Percentiles rank a stretch among this genome's conserved stretches.
These are phyloP conservation scores for Microctenopoma lineatum DNA, from an alignment of 2,797 vertebrate genomes.

Conservation along the genomic window DNA sequence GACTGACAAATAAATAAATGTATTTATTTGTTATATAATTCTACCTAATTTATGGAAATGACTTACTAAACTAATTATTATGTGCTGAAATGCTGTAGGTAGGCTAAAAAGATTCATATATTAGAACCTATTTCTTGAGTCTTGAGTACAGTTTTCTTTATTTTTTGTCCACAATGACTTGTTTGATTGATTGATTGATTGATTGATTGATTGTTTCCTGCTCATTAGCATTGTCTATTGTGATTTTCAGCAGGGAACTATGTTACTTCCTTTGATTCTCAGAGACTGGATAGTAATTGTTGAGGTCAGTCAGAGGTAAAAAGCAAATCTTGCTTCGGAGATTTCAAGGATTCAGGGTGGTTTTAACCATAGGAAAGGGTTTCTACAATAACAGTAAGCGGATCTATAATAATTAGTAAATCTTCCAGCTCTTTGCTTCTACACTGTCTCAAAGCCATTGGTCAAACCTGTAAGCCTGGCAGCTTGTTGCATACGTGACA, in stretches of 20 bases:
- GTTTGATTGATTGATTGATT: no score
- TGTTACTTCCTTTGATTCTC: slow-evolving; percentile 26
- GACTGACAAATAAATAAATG: background rate
- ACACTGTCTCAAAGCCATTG: slow-evolving; percentile 7
- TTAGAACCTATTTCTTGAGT: no score
- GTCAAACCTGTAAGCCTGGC: background rate
- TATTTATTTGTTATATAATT: background rate
- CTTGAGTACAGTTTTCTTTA: background rate
- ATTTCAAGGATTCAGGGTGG: background rate
- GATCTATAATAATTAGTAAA: background rate
- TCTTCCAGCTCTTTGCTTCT: background rate
- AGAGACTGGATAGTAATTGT: slow-evolving; percentile 19
- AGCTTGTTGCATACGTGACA: slow-evolving; percentile 13
- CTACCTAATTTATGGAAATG: background rate
- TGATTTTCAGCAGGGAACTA: slow-evolving; percentile 9
- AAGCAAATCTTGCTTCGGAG: background rate
- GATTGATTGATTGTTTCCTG: no score
- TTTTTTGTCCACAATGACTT: background rate
- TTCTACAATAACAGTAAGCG: background rate
- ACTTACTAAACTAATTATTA: background rate
- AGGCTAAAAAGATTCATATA: no score
- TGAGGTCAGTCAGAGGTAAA: background rate
- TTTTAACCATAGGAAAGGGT: background rate
- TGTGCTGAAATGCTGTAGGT: background rate
- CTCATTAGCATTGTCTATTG: background rate